Base-by-base conservation (phyloP, 2,113 vertebrate genomes). In the Xyliphius kryptos region DNA sequence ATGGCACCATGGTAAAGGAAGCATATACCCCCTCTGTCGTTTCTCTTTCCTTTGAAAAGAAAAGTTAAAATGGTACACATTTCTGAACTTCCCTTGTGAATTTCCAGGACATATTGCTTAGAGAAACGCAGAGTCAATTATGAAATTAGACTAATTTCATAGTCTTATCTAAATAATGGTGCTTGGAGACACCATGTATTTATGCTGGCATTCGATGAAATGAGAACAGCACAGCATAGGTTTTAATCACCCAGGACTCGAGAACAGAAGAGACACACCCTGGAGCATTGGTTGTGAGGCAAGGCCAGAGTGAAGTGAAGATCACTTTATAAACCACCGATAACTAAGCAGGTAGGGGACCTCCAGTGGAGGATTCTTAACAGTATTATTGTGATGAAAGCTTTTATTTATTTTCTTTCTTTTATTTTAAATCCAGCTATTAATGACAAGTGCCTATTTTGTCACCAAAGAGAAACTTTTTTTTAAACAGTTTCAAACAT, bases 1-100 rank as follows among this genome's bases (percentile, higher is more conserved):
- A 73, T 65, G 75, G 78, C 75, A 81, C 71, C 64, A 80, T 83
- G 83, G 84, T 85, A 84, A 77, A 68, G 72, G 40, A 37, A 63
- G 16, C 19, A 21, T 26, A 55, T 13, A 11, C 22, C 48, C 36
- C 61, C 48, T 48, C 58, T 51, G 47, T 46, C 51, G 36, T 38
- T 14, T 64, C 49, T 52, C n/a, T 17, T 20, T 21, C 26, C 46
- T 57, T 52, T 49, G 13, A 2, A n/a, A 41, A 22, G 48, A 60
- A 60, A 63, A 21, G 13, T 36, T 13, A 51, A 40, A 67, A 32
- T 21, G 15, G 16, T 63, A 37, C 50, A 19, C 41, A 40, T 38
- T 54, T 67, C 51, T 66, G 51, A 75, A 61, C 66, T 59, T 62
- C 41, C 57, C 63, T 49, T 60, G 71, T 59, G 68, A 55, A 73